Percentiles rank a stretch among this genome's conserved stretches.
Conservation (phyloP, 2,888 invertebrate genomes). For the Agelastica alni region DNA sequence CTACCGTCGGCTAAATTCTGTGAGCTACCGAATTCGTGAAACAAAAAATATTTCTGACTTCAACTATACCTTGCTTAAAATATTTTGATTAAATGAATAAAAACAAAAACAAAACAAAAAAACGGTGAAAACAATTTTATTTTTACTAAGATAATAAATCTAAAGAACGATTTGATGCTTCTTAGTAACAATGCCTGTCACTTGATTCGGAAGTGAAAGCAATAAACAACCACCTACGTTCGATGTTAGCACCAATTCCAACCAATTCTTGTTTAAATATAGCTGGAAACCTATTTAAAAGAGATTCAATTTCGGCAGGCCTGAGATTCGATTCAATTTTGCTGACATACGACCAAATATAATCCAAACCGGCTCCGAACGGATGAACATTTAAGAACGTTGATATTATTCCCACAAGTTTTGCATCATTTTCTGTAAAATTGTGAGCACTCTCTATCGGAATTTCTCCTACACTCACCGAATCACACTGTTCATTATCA, state of each 20-base stretch:
- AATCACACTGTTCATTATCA: constrained; percentile 49
- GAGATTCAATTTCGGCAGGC: constrained; percentile 75
- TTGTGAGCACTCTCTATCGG: constrained; percentile 48
- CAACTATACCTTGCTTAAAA: no score
- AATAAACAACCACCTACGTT: constrained; percentile 84
- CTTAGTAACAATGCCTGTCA: constrained; percentile 20
- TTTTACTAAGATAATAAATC: no score
- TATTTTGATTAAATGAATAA: no score
- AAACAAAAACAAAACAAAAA: no score
- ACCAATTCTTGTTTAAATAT: constrained; percentile 79
- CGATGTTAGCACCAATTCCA: constrained; percentile 85
- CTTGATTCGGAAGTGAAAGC: constrained; percentile 61
- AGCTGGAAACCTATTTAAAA: constrained; percentile 77
- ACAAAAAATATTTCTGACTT: no score
- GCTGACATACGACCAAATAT: constrained; percentile 88
- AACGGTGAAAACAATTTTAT: no score
- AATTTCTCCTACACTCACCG: constrained; percentile 47
- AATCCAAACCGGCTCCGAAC: constrained; percentile 87
- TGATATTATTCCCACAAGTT: constrained; percentile 83
- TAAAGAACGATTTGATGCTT: no score
- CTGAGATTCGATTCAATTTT: constrained; percentile 74
- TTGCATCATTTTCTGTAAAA: constrained; percentile 67
- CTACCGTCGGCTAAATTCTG: no score
- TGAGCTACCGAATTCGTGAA: no score
- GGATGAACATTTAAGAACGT: constrained; percentile 93